These are phyloP conservation scores for Macrosoma leucophasiata DNA, from an alignment of 2,888 invertebrate species.

Conservation along the genomic window DNA sequence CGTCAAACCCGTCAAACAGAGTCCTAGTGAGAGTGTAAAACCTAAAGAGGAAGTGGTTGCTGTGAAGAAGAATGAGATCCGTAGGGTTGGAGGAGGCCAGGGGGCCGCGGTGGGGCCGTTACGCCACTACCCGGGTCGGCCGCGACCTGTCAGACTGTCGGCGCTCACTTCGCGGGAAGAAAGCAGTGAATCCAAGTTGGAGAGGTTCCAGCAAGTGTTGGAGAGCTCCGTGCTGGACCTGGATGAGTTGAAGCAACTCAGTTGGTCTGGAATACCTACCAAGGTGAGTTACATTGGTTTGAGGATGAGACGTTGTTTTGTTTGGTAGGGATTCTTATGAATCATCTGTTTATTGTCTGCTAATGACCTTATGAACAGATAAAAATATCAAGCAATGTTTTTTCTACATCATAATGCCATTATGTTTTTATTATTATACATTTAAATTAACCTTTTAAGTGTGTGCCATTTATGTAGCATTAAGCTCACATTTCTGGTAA, in stretches of 20 bases:
- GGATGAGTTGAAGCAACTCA: constrained; percentile 89
- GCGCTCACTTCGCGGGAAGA: constrained; percentile 76
- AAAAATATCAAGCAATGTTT: too few relatives aligned
- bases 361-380: too few relatives aligned
- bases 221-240: constrained; percentile 86
- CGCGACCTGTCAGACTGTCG: constrained; percentile 79
- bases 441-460: too few relatives aligned
- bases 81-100: constrained; percentile 39
- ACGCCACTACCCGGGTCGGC: constrained; percentile 82
- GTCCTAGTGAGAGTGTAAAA: constrained; percentile 45
- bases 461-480: too few relatives aligned
- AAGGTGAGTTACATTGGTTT: constrained; percentile 82
- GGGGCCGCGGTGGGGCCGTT: constrained; percentile 39
- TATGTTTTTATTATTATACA: too few relatives aligned
- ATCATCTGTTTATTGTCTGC: too few relatives aligned
- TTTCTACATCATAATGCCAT: too few relatives aligned
- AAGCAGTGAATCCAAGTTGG: constrained; percentile 87
- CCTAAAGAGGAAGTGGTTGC: constrained; percentile 40
- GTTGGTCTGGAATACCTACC: constrained; percentile 98
- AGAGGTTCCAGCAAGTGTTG: constrained; percentile 88
- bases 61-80: constrained; percentile 52
- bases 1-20: too few relatives aligned
- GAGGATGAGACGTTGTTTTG: too few relatives aligned
- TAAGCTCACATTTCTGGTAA: too few relatives aligned
- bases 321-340: too few relatives aligned